phyloP scores from a whole-genome alignment of 1,140 invertebrate species.

The Dendrolimus kikuchii region DNA sequence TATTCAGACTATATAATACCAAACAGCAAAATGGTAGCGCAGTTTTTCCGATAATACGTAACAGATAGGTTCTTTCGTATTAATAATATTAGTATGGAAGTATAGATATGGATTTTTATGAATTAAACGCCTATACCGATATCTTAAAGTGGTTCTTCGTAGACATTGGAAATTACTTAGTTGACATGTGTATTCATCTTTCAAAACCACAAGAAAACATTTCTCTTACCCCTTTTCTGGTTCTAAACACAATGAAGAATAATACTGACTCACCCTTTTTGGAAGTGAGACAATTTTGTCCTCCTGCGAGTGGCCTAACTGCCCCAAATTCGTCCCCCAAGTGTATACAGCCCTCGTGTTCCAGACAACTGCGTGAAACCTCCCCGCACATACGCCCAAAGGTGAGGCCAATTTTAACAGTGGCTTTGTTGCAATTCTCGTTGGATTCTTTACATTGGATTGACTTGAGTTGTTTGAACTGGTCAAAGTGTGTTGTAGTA shows the following conservation, averaged over 20 bases:
- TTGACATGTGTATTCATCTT: no score
- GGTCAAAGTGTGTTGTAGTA: slow-evolving; percentile 51
- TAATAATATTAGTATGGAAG: no score
- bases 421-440: slow-evolving; percentile 35
- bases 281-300: slow-evolving; percentile 53
- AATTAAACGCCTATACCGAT: no score
- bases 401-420: slow-evolving; percentile 47
- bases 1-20: no score
- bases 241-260: slow-evolving; percentile 1
- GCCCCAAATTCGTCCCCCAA: slow-evolving; percentile 83
- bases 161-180: no score
- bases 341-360: slow-evolving; percentile 70
- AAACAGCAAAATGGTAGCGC: no score
- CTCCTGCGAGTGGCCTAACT: slow-evolving; percentile 75
- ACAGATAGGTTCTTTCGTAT: no score
- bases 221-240: no score
- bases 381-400: slow-evolving; percentile 73
- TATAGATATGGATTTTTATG: no score
- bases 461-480: slow-evolving; percentile 41
- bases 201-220: no score
- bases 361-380: slow-evolving; percentile 81
- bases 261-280: slow-evolving; percentile 49
- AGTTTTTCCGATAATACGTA: no score
- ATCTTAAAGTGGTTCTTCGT: no score
- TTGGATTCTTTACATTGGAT: slow-evolving; percentile 31